Evolutionary conservation across 2,113 vertebrate genomes (phyloP).

Genomic region (Toxostoma redivivum): DNA sequence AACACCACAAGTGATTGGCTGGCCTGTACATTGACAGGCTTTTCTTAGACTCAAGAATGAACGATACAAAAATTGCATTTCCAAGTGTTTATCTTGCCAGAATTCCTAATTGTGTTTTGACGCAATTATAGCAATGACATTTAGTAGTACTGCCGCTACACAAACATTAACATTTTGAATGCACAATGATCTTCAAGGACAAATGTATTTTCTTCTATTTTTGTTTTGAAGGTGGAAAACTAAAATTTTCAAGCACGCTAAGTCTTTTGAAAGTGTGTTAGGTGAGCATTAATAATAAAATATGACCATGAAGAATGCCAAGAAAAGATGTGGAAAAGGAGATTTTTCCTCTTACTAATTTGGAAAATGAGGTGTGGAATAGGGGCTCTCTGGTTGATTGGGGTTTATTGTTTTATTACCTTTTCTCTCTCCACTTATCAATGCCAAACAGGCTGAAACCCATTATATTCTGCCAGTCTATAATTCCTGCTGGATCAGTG

Average conservation of each 20-base stretch:
- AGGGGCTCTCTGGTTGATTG: neutral
- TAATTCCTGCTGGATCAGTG: neutral
- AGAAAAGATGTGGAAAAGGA: neutral
- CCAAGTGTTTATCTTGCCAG: neutral
- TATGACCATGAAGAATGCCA: neutral
- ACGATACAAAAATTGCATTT: neutral
- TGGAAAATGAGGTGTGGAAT: neutral
- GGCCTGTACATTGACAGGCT: neutral
- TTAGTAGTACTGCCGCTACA: neutral
- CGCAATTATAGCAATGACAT: neutral
- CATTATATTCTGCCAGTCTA: neutral
- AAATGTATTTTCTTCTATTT: neutral
- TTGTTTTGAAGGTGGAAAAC: neutral
- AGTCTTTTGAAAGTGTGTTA: neutral
- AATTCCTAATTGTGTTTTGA: slow-evolving; percentile 31
- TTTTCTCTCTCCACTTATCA: neutral
- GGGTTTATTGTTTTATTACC: neutral
- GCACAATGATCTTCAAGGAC: neutral
- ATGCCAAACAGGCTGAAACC: neutral
- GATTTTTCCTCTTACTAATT: neutral
- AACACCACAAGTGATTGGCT: slow-evolving; percentile 17
- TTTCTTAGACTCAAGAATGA: slow-evolving; percentile 17
- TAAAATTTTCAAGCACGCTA: neutral
- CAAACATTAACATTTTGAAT: neutral
- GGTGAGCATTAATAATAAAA: neutral